Conservation (phyloP, 2,797 vertebrate species). For the Fratercula arctica region DNA sequence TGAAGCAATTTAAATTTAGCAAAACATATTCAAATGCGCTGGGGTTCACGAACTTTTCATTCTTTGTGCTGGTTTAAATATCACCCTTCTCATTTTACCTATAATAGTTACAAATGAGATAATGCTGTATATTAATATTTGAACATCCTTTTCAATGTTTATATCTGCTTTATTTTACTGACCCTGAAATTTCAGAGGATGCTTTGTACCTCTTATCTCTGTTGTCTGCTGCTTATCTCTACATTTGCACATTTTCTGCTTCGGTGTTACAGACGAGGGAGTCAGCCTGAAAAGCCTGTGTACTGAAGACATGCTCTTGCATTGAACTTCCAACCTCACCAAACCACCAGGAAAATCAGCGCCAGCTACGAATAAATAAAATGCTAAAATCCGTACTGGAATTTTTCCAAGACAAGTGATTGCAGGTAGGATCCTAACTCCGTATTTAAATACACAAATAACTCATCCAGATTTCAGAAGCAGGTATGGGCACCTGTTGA, state of each 20-base stretch:
- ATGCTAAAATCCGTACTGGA: not conserved
- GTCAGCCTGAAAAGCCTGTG: not conserved
- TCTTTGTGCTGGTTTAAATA: not conserved
- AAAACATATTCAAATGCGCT: constrained; percentile 12
- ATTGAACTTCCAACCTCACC: not conserved
- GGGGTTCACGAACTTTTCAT: not conserved
- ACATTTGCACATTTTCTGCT: not conserved
- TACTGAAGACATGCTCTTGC: not conserved
- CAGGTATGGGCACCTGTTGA: too few relatives aligned
- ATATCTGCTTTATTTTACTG: not conserved
- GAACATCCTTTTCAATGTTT: not conserved
- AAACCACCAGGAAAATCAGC: not conserved
- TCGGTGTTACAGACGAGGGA: not conserved
- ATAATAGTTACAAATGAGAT: not conserved
- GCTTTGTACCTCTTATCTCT: not conserved
- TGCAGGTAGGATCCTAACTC: not conserved
- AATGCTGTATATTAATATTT: not conserved
- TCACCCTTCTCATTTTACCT: not conserved
- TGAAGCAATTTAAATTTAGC: constrained; percentile 41
- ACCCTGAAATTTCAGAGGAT: not conserved
- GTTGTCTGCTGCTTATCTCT: not conserved
- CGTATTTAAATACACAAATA: not conserved
- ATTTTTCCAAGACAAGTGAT: not conserved
- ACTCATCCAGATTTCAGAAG: not conserved
- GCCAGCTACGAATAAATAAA: not conserved